These are phyloP conservation scores for Morinoia aosen DNA, from an alignment of 2,888 invertebrate species.

Conservation along the genomic window DNA sequence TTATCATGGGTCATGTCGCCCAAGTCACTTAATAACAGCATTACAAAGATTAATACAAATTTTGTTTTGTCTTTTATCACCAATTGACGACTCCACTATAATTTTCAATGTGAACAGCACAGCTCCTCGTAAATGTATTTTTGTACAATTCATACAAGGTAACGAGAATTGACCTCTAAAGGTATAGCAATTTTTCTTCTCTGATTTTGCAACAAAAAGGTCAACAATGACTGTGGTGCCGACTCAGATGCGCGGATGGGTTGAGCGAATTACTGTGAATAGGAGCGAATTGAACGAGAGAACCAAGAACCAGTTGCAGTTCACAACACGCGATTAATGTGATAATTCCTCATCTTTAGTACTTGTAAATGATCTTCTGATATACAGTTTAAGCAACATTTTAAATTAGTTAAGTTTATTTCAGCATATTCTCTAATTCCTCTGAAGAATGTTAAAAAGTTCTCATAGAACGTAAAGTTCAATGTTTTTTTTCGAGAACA, in stretches of 20 bases:
- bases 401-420: background rate
- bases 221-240: background rate
- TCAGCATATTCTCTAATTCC: background rate
- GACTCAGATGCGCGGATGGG: background rate
- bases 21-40: background rate
- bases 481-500: no score
- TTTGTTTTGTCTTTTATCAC: background rate
- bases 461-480: background rate
- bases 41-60: background rate
- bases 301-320: background rate
- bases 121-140: background rate
- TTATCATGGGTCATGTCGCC: background rate
- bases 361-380: background rate
- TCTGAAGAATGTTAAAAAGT: background rate
- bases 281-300: background rate
- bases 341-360: background rate
- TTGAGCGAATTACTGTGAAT: background rate
- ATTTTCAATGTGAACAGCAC: background rate
- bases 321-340: background rate
- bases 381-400: background rate
- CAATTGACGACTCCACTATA: background rate
- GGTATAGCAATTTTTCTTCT: background rate
- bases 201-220: background rate
- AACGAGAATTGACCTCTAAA: background rate
- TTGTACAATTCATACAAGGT: background rate